These are phyloP conservation scores for Nudaria mundana DNA, from an alignment of 2,888 invertebrate genomes.

Conservation along the genomic window DNA sequence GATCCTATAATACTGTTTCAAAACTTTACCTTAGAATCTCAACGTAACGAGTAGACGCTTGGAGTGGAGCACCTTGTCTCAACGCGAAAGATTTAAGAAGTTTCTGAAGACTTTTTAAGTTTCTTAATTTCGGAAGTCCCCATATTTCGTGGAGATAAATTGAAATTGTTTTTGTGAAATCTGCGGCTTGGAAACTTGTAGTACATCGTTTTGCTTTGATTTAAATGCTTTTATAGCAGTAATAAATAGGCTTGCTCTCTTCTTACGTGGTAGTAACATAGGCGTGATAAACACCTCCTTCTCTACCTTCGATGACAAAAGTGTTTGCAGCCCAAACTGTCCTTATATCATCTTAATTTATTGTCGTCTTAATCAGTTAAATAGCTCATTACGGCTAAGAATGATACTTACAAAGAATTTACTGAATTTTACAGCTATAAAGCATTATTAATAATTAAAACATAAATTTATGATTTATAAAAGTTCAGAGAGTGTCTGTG, in stretches of 20 bases:
- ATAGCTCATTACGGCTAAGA: constrained; percentile 25
- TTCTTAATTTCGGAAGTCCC: constrained; percentile 54
- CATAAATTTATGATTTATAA: constrained; percentile 36
- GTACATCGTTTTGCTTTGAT: constrained; percentile 9
- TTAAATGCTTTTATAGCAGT: too few relatives aligned
- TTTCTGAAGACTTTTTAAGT: constrained; percentile 55
- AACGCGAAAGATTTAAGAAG: constrained; percentile 56
- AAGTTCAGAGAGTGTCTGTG: constrained; percentile 36
- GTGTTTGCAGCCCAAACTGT: not conserved
- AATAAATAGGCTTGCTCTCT: too few relatives aligned
- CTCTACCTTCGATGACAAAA: not conserved
- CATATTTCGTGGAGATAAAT: constrained; percentile 47
- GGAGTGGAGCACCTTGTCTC: constrained; percentile 46
- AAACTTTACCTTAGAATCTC: constrained; percentile 37
- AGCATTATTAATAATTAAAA: constrained; percentile 39
- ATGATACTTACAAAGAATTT: constrained; percentile 28
- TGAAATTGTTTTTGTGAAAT: constrained; percentile 42
- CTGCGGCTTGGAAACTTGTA: constrained; percentile 15
- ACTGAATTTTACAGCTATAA: constrained; percentile 20
- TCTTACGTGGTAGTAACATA: too few relatives aligned
- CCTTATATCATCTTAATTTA: constrained; percentile 11
- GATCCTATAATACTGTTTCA: constrained; percentile 33
- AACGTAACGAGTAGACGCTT: constrained; percentile 48
- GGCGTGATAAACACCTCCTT: too few relatives aligned
- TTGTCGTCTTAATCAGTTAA: constrained; percentile 26